phyloP scores from a whole-genome alignment of 2,888 invertebrate genomes.

The Hofmannophila pseudospretella region DNA sequence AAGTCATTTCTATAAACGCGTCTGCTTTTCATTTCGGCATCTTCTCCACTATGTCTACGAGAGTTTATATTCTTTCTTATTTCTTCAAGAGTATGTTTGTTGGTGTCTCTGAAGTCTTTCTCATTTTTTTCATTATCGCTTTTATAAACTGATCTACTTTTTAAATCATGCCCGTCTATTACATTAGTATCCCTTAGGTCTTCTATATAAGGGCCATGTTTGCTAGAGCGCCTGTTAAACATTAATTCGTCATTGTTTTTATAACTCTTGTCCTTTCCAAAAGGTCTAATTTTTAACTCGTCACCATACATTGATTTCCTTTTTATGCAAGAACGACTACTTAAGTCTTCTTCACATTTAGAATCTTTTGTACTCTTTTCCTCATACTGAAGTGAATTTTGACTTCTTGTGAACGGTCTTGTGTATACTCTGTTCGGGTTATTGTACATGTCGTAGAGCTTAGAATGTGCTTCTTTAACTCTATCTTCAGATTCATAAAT shows the following conservation, averaged over 20 bases:
- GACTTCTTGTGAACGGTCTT: constrained; percentile 4
- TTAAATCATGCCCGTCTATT: neutral
- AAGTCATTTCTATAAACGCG: neutral
- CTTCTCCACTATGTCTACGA: neutral
- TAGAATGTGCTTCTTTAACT: constrained; percentile 5
- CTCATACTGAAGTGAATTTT: neutral
- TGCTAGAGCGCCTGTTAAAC: no score
- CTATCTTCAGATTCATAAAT: constrained; percentile 5
- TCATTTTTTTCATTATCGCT: neutral
- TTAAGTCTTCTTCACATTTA: no score
- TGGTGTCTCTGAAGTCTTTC: neutral
- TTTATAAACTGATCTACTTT: neutral
- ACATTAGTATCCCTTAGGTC: neutral
- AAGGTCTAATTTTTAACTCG: neutral
- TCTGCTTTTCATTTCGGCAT: constrained; percentile 6
- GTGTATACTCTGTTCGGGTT: constrained; percentile 1
- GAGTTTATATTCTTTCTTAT: neutral
- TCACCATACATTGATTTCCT: neutral
- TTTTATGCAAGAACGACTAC: neutral
- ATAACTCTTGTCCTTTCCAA: constrained; percentile 11
- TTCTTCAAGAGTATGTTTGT: neutral
- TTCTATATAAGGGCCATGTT: neutral
- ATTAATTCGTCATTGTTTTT: constrained; percentile 10
- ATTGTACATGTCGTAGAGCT: constrained; percentile 12
- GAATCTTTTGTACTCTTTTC: neutral